These are phyloP conservation scores for Sterrhoptilus dennistouni DNA, from an alignment of 2,113 vertebrate species.

Conservation along the genomic window DNA sequence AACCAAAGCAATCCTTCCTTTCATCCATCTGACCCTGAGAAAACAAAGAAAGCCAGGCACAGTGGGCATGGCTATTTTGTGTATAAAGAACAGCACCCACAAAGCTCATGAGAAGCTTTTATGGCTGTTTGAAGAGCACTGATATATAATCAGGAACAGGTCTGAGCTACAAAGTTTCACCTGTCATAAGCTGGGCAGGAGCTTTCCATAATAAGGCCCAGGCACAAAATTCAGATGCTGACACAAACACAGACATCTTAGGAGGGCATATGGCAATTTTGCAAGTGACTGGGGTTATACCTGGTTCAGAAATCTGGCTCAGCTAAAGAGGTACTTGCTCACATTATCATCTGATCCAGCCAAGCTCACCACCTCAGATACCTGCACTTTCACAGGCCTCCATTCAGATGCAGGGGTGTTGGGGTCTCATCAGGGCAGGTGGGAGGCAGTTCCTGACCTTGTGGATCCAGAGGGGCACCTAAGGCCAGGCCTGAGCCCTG, in stretches of 20 bases:
- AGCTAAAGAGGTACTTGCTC: background rate
- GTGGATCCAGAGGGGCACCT: background rate
- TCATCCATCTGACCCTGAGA: background rate
- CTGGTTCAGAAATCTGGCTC: background rate
- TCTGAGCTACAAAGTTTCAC: conserved; percentile 3
- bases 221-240: background rate
- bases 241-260: background rate
- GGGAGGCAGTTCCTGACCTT: background rate
- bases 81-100: background rate
- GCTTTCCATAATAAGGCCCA: background rate
- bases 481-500: background rate
- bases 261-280: background rate
- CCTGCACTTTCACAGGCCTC: background rate
- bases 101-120: conserved; percentile 11
- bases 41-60: background rate
- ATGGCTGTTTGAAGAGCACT: background rate
- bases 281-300: background rate
- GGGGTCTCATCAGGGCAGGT: background rate
- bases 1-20: background rate
- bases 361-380: background rate
- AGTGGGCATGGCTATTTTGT: background rate
- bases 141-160: background rate
- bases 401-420: background rate
- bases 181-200: background rate
- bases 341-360: background rate